Base-by-base conservation (phyloP, 2,113 vertebrate genomes). In the Cromileptes altivelis region DNA sequence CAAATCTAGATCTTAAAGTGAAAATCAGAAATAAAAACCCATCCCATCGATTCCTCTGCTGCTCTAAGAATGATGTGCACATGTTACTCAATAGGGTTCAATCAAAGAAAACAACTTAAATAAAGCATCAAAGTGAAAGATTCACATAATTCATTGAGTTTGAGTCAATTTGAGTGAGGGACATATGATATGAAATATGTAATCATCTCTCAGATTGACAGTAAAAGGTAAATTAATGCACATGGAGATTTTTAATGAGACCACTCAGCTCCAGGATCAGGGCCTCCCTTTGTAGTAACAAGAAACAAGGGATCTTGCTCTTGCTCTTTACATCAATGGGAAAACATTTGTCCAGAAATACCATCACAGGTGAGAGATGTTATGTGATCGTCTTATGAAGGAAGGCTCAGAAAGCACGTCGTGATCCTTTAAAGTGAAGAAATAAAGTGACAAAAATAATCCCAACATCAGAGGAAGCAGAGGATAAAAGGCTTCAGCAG, bases 251-350 rank as follows among this genome's bases (percentile, higher is more conserved):
- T 53, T 7, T 74, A 70, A 84, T 67, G 23, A 84, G 33, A 72
- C 47, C 52, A 18, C 23, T 14, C 8, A 37, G 40, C 33, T 72
- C 4, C 15, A 55, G 21, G 49, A 37, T 81, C 18, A 70, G 15
- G 4, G 14, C 3, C 21, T 55, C 37, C 25, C 13, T 18, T 30
- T 14, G 18, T 3, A 11, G 18, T 60, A 78, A 61, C 17, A 60
- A 55, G 52, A 37, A 64, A 40, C 58, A 21, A 11, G 53, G 81
- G 78, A 80, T 12, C n/a, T n/a, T 42, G 42, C 70, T 27, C n/a
- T 23, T n/a, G 8, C 40, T 76, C 2, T 40, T 9, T 6, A 49
- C 21, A 70, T 57, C 4, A 49, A 4, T 9, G 14, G n/a, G 5
- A 2, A 74, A 42, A 81, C 33, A 47, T 17, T 6, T 2, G 0